phyloP scores from a whole-genome alignment of 2,797 vertebrate genomes.

The Dallia pectoralis region DNA sequence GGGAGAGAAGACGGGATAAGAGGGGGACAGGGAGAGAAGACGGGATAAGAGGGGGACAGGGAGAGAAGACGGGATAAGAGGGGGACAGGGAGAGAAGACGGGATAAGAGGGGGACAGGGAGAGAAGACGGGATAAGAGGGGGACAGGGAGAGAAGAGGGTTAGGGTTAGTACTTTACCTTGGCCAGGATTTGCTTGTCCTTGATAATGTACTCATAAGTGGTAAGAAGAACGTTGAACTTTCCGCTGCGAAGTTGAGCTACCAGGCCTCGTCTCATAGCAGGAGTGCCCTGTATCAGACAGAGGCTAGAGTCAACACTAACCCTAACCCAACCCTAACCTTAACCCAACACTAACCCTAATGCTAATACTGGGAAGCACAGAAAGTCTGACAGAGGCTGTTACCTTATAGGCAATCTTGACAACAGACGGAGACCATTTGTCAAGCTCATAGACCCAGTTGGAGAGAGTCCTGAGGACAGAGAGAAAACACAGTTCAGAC shows the following conservation, averaged over 20 bases:
- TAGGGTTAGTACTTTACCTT: constrained; percentile 77
- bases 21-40: too few relatives aligned
- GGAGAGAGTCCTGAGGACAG: constrained; percentile 79
- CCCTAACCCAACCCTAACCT: too few relatives aligned
- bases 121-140: too few relatives aligned
- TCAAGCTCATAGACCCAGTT: constrained; percentile 92
- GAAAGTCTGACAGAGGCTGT: constrained; percentile 29
- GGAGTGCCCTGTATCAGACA: constrained; percentile 83
- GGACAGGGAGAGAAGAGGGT: too few relatives aligned
- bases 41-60: too few relatives aligned
- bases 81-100: too few relatives aligned
- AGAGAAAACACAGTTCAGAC: background rate
- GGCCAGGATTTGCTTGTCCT: constrained; percentile 97
- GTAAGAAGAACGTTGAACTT: constrained; percentile 97
- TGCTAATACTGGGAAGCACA: background rate
- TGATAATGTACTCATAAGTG: constrained; percentile 98
- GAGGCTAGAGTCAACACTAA: background rate
- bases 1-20: too few relatives aligned
- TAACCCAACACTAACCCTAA: too few relatives aligned
- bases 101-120: too few relatives aligned
- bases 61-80: too few relatives aligned
- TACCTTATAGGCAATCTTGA: constrained; percentile 90
- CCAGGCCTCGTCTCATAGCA: constrained; percentile 86
- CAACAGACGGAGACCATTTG: constrained; percentile 89
- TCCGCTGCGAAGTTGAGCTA: constrained; percentile 91